Percentiles rank a stretch among this genome's conserved stretches.
phyloP scores from a whole-genome alignment of 2,113 vertebrate genomes.

The Aleadryas rufinucha region DNA sequence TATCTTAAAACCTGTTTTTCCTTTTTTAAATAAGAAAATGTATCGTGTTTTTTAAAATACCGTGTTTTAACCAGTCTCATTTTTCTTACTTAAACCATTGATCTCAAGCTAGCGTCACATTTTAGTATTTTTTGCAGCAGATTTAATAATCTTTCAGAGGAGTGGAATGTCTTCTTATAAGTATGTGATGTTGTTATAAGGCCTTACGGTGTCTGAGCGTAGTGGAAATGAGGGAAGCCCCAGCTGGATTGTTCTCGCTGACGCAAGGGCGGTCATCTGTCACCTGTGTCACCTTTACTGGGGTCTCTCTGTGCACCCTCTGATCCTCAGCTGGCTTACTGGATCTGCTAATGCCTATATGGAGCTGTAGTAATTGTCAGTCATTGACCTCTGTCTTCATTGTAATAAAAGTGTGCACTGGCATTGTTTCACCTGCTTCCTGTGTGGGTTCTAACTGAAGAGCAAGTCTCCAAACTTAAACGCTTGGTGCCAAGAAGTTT shows the following conservation, averaged over 20 bases:
- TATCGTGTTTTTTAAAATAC: neutral
- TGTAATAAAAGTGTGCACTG: slow-evolving; percentile 13
- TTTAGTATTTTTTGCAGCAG: neutral
- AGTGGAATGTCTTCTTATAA: neutral
- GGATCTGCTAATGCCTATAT: neutral
- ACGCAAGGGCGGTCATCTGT: rapidly evolving
- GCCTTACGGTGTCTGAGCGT: neutral
- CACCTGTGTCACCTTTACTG: neutral
- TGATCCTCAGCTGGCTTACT: neutral
- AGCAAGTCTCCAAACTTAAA: neutral
- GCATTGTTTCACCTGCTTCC: neutral
- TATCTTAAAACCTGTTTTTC: neutral
- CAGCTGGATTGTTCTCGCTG: neutral
- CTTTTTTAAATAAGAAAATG: neutral
- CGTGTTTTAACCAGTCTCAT: neutral
- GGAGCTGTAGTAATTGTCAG: neutral
- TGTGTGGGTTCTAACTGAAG: neutral
- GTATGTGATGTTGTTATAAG: neutral
- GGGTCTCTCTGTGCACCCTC: neutral
- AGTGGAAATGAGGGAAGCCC: neutral
- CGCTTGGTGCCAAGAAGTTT: neutral
- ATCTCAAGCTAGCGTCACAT: neutral
- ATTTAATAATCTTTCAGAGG: neutral
- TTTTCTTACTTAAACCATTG: neutral
- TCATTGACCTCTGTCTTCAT: neutral